A percentile compares a stretch with the other conserved stretches of the same genome.
These are phyloP conservation scores for Therioaphis trifolii DNA, from an alignment of 2,888 invertebrate species.

Conservation along the genomic window DNA sequence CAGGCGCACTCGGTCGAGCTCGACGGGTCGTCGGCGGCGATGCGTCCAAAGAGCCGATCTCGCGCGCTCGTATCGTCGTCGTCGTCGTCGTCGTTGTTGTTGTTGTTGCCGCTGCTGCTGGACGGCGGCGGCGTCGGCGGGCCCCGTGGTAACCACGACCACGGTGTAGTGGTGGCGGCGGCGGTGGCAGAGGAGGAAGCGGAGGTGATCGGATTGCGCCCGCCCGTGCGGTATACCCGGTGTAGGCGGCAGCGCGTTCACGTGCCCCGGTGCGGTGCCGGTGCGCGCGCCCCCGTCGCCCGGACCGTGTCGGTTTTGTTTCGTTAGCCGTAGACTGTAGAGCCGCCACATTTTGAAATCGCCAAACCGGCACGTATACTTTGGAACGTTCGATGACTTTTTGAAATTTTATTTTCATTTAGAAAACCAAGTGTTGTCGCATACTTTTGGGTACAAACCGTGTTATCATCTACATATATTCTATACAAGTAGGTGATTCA, in stretches of 20 bases:
- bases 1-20: background rate
- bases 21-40: background rate
- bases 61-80: too few relatives aligned
- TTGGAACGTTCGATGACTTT: too few relatives aligned
- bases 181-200: background rate
- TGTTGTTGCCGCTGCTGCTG: background rate
- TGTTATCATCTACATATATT: too few relatives aligned
- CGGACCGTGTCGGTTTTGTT: background rate
- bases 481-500: too few relatives aligned
- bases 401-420: too few relatives aligned
- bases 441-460: too few relatives aligned
- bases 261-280: background rate
- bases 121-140: background rate
- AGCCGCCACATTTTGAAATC: too few relatives aligned
- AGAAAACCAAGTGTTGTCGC: too few relatives aligned
- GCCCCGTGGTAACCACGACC: background rate
- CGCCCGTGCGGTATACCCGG: background rate
- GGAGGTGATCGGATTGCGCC: background rate
- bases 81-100: too few relatives aligned
- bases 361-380: too few relatives aligned
- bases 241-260: background rate
- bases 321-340: too few relatives aligned
- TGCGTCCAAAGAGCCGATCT: conserved; percentile 6
- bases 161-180: background rate
- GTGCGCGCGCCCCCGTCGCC: background rate